Conservation (phyloP, 2,797 vertebrate genomes). For the Nannoperca australis region DNA sequence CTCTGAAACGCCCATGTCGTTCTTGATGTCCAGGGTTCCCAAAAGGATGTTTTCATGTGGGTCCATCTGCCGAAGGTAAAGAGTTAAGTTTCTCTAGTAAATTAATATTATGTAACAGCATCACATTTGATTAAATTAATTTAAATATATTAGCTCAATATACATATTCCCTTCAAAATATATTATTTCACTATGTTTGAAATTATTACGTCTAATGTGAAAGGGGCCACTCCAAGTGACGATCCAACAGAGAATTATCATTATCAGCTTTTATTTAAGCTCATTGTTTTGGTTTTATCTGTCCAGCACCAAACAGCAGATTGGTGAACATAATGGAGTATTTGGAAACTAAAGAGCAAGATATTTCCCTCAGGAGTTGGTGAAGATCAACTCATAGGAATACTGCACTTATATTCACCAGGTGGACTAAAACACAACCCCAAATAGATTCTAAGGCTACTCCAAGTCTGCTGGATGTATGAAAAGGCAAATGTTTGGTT, state of each 20-base stretch:
- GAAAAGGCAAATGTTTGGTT: not conserved
- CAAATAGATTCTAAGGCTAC: not conserved
- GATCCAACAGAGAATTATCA: not conserved
- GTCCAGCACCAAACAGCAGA: not conserved
- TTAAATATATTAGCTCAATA: too few relatives aligned
- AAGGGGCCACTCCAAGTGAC: not conserved
- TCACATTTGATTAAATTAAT: not conserved
- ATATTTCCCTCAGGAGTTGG: too few relatives aligned
- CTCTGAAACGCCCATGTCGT: constrained; percentile 96
- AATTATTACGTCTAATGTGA: not conserved
- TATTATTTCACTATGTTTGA: not conserved
- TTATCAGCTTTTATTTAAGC: not conserved
- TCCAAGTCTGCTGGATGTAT: not conserved
- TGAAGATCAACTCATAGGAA: too few relatives aligned
- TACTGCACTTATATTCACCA: too few relatives aligned
- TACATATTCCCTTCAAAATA: not conserved
- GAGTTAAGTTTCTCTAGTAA: constrained; percentile 7
- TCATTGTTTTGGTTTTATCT: not conserved
- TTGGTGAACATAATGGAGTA: not conserved
- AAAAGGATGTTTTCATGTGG: constrained; percentile 97
- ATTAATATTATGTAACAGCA: not conserved
- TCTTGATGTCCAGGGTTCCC: constrained; percentile 97
- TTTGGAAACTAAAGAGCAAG: not conserved
- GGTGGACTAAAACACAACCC: not conserved
- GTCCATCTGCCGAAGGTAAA: constrained; percentile 90